A percentile compares a stretch with the other conserved stretches of the same genome.
Evolutionary conservation across 2,113 vertebrate species (phyloP).

Genomic region (Thamnaconus septentrionalis): DNA sequence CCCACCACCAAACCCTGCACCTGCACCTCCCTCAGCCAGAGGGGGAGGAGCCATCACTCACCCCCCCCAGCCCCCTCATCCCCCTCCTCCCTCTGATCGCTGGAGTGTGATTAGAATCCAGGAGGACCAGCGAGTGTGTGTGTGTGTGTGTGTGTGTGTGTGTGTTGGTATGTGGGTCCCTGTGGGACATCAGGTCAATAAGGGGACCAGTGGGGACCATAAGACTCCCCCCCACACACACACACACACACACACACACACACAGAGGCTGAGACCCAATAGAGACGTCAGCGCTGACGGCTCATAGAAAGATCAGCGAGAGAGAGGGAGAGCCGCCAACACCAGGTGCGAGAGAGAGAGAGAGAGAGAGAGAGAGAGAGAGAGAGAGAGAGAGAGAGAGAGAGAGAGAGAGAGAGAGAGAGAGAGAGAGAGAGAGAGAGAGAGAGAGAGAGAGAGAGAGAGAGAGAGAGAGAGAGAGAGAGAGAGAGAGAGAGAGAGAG

Average conservation of each 20-base stretch:
- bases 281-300: conserved; percentile 55
- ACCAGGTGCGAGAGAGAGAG: background rate
- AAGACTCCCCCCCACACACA: conserved; percentile 28
- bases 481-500: too few species aligned
- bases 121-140: conserved; percentile 9
- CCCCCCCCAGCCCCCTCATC: conserved; percentile 72
- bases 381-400: too few species aligned
- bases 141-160: conserved; percentile 19
- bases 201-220: conserved; percentile 67
- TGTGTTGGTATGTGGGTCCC: conserved; percentile 31
- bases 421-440: too few species aligned
- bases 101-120: conserved; percentile 88
- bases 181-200: conserved; percentile 56
- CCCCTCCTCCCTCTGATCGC: conserved; percentile 79
- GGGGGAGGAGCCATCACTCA: background rate
- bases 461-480: too few species aligned
- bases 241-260: too few species aligned
- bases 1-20: conserved; percentile 29
- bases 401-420: too few species aligned
- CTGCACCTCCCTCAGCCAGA: conserved; percentile 30
- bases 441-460: too few species aligned
- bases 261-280: conserved; percentile 70
- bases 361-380: too few species aligned
- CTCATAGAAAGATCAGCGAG: conserved; percentile 16
- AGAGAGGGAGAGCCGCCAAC: background rate